Percentiles rank a stretch among this genome's conserved stretches.
Conservation (phyloP, 2,797 vertebrate genomes). For the Gambelia wislizenii region DNA sequence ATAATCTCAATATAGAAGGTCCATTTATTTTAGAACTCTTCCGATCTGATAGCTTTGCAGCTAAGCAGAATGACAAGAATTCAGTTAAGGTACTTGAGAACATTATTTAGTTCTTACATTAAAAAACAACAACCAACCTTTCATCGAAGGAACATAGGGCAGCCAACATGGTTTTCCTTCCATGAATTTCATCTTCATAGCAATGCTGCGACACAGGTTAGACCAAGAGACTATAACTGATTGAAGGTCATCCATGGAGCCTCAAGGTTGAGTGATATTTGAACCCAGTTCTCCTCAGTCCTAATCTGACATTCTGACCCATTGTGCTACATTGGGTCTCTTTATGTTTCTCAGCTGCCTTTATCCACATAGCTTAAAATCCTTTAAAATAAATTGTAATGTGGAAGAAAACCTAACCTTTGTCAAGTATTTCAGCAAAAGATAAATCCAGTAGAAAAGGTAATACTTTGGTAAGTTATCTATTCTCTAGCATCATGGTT, state of each 20-base stretch:
- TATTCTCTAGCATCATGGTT: background rate
- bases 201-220: background rate
- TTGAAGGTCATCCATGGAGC: too few species aligned
- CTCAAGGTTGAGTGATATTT: too few species aligned
- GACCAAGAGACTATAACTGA: background rate
- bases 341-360: background rate
- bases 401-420: background rate
- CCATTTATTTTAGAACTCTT: background rate
- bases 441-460: background rate
- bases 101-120: too few species aligned
- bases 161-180: background rate
- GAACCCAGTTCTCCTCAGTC: too few species aligned
- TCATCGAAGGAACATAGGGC: background rate
- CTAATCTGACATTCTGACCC: too few species aligned
- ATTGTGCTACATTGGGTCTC: too few species aligned
- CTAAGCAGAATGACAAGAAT: too few species aligned
- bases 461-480: background rate
- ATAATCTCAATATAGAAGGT: background rate
- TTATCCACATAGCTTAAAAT: background rate
- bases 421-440: background rate
- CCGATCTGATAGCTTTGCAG: too few species aligned
- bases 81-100: background rate
- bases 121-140: background rate
- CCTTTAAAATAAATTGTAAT: constrained; percentile 2
- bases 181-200: background rate